Evolutionary conservation across 2,113 vertebrate species (phyloP).

Genomic region (Tachycineta bicolor): DNA sequence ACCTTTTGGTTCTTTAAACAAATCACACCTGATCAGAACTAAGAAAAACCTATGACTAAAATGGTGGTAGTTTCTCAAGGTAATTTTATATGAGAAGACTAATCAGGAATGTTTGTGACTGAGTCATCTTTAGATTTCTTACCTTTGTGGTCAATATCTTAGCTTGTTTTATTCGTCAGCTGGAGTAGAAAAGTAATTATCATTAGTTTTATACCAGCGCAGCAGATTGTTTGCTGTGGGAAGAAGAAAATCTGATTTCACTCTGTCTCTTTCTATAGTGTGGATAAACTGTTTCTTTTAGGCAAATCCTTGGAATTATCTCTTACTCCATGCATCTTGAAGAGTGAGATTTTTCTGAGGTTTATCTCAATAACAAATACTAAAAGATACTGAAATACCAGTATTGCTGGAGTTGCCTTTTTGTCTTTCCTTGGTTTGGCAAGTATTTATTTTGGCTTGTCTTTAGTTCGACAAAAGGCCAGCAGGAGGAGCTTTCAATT

Average conservation of each 20-base stretch:
- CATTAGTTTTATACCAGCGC: background rate
- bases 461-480: background rate
- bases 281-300: background rate
- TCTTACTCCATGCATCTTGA: background rate
- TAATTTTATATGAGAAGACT: background rate
- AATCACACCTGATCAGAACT: background rate
- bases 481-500: conserved; percentile 44
- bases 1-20: background rate
- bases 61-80: background rate
- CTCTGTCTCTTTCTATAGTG: background rate
- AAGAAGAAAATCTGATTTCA: background rate
- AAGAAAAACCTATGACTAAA: background rate
- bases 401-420: background rate
- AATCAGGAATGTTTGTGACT: background rate
- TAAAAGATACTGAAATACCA: background rate
- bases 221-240: background rate
- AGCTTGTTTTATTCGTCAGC: background rate
- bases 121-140: background rate
- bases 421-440: background rate
- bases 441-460: background rate
- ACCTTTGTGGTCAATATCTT: background rate
- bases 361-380: background rate
- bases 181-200: background rate
- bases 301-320: background rate
- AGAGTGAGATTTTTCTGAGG: background rate